Percentiles rank a stretch among this genome's conserved stretches.
Conservation (phyloP, 2,888 invertebrate genomes). For the Trisateles emortualis region DNA sequence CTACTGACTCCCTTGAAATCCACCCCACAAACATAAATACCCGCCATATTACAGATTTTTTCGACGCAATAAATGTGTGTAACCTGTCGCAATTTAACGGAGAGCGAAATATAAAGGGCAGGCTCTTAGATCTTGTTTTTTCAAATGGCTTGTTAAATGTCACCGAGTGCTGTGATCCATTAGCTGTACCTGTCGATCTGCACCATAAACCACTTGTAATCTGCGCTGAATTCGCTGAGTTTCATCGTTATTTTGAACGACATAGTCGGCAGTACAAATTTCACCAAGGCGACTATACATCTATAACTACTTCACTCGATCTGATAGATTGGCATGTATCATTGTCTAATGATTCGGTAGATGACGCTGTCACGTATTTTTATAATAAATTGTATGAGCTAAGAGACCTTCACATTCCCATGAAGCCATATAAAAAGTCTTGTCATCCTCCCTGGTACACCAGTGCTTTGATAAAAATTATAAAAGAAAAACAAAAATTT, state of each 20-base stretch:
- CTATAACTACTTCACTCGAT: conserved; percentile 2
- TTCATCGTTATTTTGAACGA: conserved; percentile 1
- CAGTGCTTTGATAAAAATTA: not conserved
- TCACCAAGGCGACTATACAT: conserved; percentile 2
- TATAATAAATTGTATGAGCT: conserved; percentile 7
- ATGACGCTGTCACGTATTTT: conserved; percentile 3
- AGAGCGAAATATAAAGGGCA: no score
- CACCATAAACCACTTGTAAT: conserved; percentile 11
- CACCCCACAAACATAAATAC: no score
- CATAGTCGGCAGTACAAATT: not conserved
- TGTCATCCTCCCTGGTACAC: conserved; percentile 3
- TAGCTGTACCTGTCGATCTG: conserved; percentile 4
- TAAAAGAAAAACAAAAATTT: conserved; percentile 12
- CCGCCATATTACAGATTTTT: no score
- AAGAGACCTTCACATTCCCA: conserved; percentile 2
- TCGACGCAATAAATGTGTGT: no score
- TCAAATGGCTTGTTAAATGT: conserved; percentile 2
- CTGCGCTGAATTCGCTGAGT: not conserved
- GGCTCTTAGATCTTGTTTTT: conserved; percentile 16
- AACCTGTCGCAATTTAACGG: no score
- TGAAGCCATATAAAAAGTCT: not conserved
- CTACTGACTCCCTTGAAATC: no score
- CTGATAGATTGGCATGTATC: not conserved
- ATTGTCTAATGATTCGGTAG: not conserved
- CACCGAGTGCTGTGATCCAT: not conserved